Percentiles rank a stretch among this genome's conserved stretches.
phyloP scores from a whole-genome alignment of 2,888 invertebrate species.

The Mythimna albipuncta region DNA sequence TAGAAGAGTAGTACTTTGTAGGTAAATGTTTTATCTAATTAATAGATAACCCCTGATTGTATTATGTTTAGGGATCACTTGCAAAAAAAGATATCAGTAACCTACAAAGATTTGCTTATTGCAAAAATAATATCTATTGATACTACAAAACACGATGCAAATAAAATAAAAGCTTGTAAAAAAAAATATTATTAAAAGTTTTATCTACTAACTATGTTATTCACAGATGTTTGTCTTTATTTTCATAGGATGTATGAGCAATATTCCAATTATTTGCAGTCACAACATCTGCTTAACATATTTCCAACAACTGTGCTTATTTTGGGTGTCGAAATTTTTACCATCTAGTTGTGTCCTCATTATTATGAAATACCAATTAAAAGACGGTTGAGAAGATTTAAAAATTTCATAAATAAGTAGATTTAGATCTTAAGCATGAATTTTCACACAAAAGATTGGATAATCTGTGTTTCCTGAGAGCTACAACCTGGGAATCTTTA shows the following conservation, averaged over 20 bases:
- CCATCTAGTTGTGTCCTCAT: slow-evolving; percentile 11
- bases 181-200: slow-evolving; percentile 1
- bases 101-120: background rate
- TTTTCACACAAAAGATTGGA: background rate
- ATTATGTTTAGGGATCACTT: slow-evolving; percentile 6
- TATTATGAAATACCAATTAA: slow-evolving; percentile 7
- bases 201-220: background rate
- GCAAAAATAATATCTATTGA: background rate
- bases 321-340: slow-evolving; percentile 33
- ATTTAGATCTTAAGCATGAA: too few species aligned
- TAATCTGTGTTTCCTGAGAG: too few species aligned
- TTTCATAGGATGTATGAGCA: slow-evolving; percentile 42
- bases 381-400: background rate
- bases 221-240: slow-evolving; percentile 30
- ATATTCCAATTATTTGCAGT: slow-evolving; percentile 40
- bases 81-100: slow-evolving; percentile 24
- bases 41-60: slow-evolving; percentile 7
- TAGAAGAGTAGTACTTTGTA: background rate
- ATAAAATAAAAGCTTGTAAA: background rate
- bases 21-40: background rate
- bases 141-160: background rate
- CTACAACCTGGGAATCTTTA: too few species aligned
- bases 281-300: slow-evolving; percentile 59
- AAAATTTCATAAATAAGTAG: background rate
- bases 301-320: slow-evolving; percentile 52